A percentile compares a stretch with the other conserved stretches of the same genome.
phyloP scores from a whole-genome alignment of 1,140 invertebrate genomes.

The Brevipalpus yothersi region DNA sequence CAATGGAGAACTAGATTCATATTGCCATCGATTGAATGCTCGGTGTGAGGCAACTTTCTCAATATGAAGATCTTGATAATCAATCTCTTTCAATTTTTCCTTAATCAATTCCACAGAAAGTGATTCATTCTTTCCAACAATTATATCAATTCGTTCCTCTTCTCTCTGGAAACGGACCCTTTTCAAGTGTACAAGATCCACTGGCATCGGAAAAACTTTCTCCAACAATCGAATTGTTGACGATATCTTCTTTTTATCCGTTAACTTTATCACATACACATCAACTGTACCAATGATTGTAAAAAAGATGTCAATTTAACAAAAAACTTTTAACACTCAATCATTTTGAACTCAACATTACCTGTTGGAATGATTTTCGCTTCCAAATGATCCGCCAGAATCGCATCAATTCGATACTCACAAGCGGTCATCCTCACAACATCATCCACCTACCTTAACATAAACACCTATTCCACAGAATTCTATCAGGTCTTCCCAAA shows the following conservation, averaged over 20 bases:
- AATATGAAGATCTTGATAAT: not conserved
- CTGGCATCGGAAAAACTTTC: not conserved
- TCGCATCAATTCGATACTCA: not conserved
- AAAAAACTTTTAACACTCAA: not conserved
- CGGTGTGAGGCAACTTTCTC: constrained; percentile 28
- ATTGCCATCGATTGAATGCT: constrained; percentile 40
- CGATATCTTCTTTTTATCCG: constrained; percentile 7
- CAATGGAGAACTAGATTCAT: constrained; percentile 28
- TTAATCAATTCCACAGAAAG: not conserved
- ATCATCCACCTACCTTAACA: too few species aligned
- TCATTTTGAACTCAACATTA: not conserved
- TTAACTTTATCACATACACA: constrained; percentile 2
- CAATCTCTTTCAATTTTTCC: not conserved
- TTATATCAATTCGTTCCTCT: not conserved
- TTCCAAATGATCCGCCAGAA: constrained; percentile 1
- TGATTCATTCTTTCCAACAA: not conserved
- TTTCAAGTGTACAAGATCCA: constrained; percentile 7
- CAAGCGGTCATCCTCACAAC: too few species aligned
- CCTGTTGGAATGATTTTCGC: not conserved
- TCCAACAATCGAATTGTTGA: not conserved
- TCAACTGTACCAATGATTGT: not conserved
- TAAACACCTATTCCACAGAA: too few species aligned
- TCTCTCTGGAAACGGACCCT: not conserved
- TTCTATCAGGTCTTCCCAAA: too few species aligned
- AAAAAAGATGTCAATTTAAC: not conserved